A percentile compares a stretch with the other conserved stretches of the same genome.
Evolutionary conservation across 2,113 vertebrate genomes (phyloP).

Genomic region (Pteropus alecto): DNA sequence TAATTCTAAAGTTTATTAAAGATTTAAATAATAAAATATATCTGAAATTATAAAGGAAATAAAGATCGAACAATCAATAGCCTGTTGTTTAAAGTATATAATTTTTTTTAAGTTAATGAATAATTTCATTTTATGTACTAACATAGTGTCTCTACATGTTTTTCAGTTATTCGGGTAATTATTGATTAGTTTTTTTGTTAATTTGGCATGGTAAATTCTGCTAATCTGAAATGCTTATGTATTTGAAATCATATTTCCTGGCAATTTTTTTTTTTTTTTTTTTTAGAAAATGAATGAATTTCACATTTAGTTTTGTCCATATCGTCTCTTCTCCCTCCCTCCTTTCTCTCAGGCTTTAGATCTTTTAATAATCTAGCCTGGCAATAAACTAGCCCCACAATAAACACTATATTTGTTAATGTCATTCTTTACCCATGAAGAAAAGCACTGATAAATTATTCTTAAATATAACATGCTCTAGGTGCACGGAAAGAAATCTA

Average conservation of each 20-base stretch:
- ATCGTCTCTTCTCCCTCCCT: background rate
- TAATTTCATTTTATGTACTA: too few relatives aligned
- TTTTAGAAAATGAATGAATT: conserved; percentile 72
- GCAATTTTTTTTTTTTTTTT: conserved; percentile 6
- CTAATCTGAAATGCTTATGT: conserved; percentile 66
- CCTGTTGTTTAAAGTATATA: background rate
- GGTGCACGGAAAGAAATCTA: conserved; percentile 73
- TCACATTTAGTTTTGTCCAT: conserved; percentile 55
- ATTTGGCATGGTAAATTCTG: conserved; percentile 60
- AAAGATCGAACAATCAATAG: background rate
- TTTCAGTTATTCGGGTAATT: conserved; percentile 60
- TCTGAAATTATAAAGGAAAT: background rate
- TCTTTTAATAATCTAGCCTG: conserved; percentile 65
- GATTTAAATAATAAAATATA: background rate
- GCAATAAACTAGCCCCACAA: conserved; percentile 66
- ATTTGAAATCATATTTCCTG: conserved; percentile 66
- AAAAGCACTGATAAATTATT: conserved; percentile 66
- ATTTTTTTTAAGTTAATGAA: background rate
- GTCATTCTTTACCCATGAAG: conserved; percentile 56
- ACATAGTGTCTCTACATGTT: background rate
- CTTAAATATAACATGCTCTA: conserved; percentile 72
- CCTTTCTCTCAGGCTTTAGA: background rate
- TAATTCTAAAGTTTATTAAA: background rate
- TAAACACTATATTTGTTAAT: conserved; percentile 72
- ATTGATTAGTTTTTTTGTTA: background rate